A percentile compares a stretch with the other conserved stretches of the same genome.
These are phyloP conservation scores for Cossypha dichroa DNA, from an alignment of 2,797 vertebrate species.

Conservation along the genomic window DNA sequence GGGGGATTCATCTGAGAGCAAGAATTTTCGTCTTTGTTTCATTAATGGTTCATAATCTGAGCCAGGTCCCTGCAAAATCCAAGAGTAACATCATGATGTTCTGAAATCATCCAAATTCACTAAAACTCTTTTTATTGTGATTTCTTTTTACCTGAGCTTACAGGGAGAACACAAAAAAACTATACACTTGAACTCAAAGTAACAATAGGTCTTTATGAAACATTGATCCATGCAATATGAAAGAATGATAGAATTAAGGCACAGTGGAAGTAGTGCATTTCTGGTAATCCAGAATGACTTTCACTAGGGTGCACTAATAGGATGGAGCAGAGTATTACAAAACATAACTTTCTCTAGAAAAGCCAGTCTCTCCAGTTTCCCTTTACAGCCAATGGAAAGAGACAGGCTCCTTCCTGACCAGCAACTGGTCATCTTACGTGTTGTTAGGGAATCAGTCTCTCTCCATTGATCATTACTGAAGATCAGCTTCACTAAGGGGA, in stretches of 20 bases:
- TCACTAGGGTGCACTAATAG: background rate
- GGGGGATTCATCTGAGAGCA: conserved; percentile 63
- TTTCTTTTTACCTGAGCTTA: background rate
- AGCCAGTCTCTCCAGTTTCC: background rate
- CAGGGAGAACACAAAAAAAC: background rate
- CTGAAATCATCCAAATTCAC: background rate
- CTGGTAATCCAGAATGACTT: background rate
- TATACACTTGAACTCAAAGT: background rate
- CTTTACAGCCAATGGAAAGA: background rate
- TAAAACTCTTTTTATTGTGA: background rate
- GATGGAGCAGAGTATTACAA: background rate
- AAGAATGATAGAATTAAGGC: background rate
- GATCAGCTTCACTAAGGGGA: background rate
- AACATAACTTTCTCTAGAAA: background rate
- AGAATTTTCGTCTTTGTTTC: conserved; percentile 77
- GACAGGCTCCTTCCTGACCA: background rate
- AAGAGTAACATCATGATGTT: background rate
- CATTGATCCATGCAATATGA: background rate
- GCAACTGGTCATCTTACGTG: background rate
- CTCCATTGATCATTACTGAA: background rate
- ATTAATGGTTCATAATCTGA: conserved; percentile 76
- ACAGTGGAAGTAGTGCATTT: background rate
- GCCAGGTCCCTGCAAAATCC: conserved; percentile 76
- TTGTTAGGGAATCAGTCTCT: background rate
- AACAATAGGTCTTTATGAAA: background rate